Evolutionary conservation across 1,140 invertebrate genomes (phyloP).

Genomic region (Protaetia brevitarsis): DNA sequence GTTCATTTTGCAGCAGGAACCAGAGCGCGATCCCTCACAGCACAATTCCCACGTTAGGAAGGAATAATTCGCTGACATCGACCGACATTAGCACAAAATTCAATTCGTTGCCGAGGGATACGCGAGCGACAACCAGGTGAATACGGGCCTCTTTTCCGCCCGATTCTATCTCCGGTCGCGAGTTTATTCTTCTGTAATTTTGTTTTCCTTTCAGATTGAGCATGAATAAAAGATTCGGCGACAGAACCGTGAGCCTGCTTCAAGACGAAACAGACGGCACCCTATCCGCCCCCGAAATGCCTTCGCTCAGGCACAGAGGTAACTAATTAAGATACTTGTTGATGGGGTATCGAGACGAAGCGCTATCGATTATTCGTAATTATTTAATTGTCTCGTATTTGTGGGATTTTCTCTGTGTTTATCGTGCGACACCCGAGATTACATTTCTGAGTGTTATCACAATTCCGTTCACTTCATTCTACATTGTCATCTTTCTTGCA

Average conservation of each 20-base stretch:
- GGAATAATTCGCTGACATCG: slow-evolving; percentile 54
- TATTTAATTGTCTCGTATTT: too few relatives aligned
- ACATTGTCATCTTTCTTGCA: slow-evolving; percentile 2
- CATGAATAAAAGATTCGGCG: slow-evolving; percentile 51
- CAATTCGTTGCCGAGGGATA: slow-evolving; percentile 73
- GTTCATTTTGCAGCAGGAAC: slow-evolving; percentile 30
- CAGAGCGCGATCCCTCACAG: slow-evolving; percentile 42
- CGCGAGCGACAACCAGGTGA: slow-evolving; percentile 57
- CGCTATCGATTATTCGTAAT: neutral
- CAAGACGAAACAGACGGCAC: slow-evolving; percentile 80
- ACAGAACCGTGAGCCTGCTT: slow-evolving; percentile 54
- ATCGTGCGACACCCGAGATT: too few relatives aligned
- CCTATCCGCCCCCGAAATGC: slow-evolving; percentile 76
- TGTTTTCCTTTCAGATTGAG: slow-evolving; percentile 43
- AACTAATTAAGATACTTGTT: slow-evolving; percentile 25
- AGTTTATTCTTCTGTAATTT: slow-evolving; percentile 1
- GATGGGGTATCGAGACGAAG: too few relatives aligned
- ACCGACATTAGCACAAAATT: slow-evolving; percentile 60
- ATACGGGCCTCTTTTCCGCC: neutral
- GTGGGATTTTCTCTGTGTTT: too few relatives aligned
- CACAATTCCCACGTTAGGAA: slow-evolving; percentile 49
- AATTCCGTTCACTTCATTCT: slow-evolving; percentile 11
- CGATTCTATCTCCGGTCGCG: neutral
- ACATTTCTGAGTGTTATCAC: too few relatives aligned
- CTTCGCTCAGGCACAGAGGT: slow-evolving; percentile 61